These are phyloP conservation scores for Cydia pomonella DNA, from an alignment of 1,140 invertebrate genomes.

Conservation along the genomic window DNA sequence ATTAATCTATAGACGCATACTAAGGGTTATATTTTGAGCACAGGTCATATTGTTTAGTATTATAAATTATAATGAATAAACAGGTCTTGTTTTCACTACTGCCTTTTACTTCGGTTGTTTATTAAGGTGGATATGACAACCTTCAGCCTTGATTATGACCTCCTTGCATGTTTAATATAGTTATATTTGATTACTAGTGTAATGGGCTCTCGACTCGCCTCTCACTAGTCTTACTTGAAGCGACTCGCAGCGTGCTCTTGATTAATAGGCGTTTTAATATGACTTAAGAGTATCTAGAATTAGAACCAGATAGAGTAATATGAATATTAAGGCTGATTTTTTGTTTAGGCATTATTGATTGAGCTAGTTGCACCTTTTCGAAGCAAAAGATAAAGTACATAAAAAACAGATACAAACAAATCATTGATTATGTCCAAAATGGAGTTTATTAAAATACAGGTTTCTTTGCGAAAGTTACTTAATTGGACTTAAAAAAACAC, in stretches of 20 bases:
- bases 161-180: conserved; percentile 18
- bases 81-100: background rate
- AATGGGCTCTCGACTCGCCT: background rate
- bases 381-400: too few species aligned
- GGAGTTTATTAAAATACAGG: too few species aligned
- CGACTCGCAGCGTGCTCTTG: background rate
- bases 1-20: too few species aligned
- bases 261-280: background rate
- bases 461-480: too few species aligned
- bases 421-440: too few species aligned
- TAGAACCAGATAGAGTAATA: background rate
- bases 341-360: too few species aligned
- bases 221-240: background rate
- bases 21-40: too few species aligned
- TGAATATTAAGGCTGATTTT: background rate
- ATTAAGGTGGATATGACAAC: conserved; percentile 4
- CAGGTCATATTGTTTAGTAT: background rate
- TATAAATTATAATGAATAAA: background rate
- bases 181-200: background rate
- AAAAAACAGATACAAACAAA: too few species aligned
- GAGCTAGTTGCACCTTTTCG: too few species aligned
- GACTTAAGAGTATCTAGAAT: background rate
- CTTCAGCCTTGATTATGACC: conserved; percentile 12
- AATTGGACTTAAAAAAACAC: too few species aligned
- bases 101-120: conserved; percentile 8